Evolutionary conservation across 2,797 vertebrate genomes (phyloP).

Genomic region (Siniperca undulata): DNA sequence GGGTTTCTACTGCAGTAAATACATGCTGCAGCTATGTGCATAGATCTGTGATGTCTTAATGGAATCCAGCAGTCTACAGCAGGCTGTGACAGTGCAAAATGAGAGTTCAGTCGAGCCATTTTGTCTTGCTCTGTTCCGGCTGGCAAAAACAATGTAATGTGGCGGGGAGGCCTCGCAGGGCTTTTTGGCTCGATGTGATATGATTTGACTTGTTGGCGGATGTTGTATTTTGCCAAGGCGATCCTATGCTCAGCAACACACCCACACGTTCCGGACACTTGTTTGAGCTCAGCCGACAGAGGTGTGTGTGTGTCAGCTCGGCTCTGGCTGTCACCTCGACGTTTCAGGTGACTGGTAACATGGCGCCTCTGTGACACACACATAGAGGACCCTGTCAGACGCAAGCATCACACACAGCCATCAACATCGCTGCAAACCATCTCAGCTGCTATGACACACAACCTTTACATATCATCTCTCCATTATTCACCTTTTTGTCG

Average conservation of each 20-base stretch:
- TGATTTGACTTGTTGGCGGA: conserved; percentile 75
- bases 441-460: conserved; percentile 56
- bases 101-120: conserved; percentile 72
- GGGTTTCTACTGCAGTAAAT: conserved; percentile 65
- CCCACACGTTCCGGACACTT: conserved; percentile 34
- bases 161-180: conserved; percentile 62
- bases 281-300: conserved; percentile 56
- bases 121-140: conserved; percentile 71
- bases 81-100: conserved; percentile 76
- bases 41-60: conserved; percentile 77
- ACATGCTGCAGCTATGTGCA: conserved; percentile 59
- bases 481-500: conserved; percentile 59
- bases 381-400: conserved; percentile 68
- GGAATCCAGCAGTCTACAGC: conserved; percentile 65
- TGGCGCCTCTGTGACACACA: conserved; percentile 65
- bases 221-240: conserved; percentile 69
- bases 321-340: conserved; percentile 75
- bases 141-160: conserved; percentile 70
- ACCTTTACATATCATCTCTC: conserved; percentile 63
- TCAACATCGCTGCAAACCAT: conserved; percentile 55
- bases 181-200: conserved; percentile 75
- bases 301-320: conserved; percentile 46
- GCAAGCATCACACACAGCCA: conserved; percentile 54
- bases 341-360: conserved; percentile 83
- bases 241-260: conserved; percentile 49